These are phyloP conservation scores for Charina bottae DNA, from an alignment of 2,113 vertebrate species.

Conservation along the genomic window DNA sequence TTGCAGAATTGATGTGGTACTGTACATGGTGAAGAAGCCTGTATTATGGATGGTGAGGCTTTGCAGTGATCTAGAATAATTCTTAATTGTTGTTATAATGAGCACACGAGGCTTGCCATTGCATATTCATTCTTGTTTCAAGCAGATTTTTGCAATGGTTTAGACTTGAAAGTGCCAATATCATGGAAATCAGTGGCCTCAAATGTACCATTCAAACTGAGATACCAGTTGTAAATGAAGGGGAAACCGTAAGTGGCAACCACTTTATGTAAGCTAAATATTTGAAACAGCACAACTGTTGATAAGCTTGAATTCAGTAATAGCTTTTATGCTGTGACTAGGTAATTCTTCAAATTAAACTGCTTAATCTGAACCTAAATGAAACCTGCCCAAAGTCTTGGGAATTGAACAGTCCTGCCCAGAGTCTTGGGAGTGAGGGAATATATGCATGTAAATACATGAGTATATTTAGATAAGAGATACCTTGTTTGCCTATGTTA, in stretches of 20 bases:
- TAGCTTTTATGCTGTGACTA: not conserved
- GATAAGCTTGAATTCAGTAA: not conserved
- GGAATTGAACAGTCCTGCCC: not conserved
- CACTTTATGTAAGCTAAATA: not conserved
- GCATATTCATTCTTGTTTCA: too few relatives aligned
- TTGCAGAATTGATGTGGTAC: not conserved
- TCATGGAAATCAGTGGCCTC: not conserved
- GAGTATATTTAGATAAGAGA: not conserved
- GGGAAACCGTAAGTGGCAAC: not conserved
- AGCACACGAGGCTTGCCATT: not conserved
- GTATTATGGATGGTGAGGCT: not conserved
- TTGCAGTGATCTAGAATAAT: not conserved
- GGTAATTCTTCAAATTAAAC: not conserved
- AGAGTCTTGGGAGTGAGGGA: not conserved
- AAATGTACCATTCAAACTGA: not conserved
- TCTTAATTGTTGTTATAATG: not conserved
- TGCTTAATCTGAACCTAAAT: not conserved
- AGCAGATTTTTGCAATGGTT: not conserved
- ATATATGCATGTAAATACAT: not conserved
- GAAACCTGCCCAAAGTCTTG: not conserved
- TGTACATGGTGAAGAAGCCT: not conserved
- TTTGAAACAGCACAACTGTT: not conserved
- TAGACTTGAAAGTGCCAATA: not conserved
- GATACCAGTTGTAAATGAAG: not conserved
- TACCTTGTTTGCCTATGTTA: not conserved